Evolutionary conservation across 1,140 invertebrate species (phyloP), one percentile per base, ranked within the genome.

Genomic region (Limonius californicus): DNA sequence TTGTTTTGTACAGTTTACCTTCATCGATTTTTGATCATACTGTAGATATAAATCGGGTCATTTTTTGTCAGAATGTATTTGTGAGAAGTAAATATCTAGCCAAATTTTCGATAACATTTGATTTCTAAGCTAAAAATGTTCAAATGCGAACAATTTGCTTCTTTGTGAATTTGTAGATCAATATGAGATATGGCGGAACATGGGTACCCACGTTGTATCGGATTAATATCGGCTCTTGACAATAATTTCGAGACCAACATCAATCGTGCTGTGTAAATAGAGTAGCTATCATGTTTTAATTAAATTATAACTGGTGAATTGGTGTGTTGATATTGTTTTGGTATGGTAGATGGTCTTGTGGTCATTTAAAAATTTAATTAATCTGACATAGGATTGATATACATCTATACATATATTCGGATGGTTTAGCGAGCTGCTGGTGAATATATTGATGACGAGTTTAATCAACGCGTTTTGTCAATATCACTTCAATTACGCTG

Each of bases 321-420:
- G 45, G 16, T 50, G 18, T 50, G 20, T 50, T 50, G 45, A 50
- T 50, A 50, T 50, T 50, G 45, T 50, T 50, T 50, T 21, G 8
- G 16, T 50, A 18, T 11, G 14, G 15, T 50, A 21, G 35, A 12
- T 19, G 45, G 45, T 50, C n/a, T 50, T 50, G 45, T 50, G 45
- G 45, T 50, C 16, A 19, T 50, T 50, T 19, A 50, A 50, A 50
- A 50, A 50, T 50, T 50, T 50, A 50, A 50, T 50, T 50, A 50
- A 50, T 50, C 45, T 50, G 45, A 50, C 45, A 19, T 14, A 18
- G 45, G 19, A 19, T 50, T 19, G 45, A 50, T 50, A 19, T 18
- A 18, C 8, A 50, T 19, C 45, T 50, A 39, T 39, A 39, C n/a
- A 39, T 4, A 32, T 32, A 11, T 39, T 27, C 23, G 3, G 3